Conservation (phyloP, 2,888 invertebrate genomes). For the Aradus depressus region DNA sequence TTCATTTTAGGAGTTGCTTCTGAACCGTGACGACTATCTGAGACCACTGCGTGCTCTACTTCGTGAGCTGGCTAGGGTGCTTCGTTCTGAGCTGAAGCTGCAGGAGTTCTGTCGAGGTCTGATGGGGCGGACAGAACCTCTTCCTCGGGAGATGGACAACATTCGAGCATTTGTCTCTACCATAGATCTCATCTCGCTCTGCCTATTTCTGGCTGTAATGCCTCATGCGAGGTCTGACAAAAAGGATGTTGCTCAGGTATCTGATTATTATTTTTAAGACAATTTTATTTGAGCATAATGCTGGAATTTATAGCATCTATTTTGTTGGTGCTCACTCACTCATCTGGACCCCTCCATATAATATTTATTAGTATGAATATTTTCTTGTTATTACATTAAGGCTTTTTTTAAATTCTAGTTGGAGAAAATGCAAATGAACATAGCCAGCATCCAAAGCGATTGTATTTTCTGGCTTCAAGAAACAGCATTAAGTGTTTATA, state of each 20-base stretch:
- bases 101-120: conserved; percentile 58
- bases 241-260: conserved; percentile 36
- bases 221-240: conserved; percentile 48
- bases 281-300: no score
- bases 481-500: conserved; percentile 60
- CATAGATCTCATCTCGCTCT: conserved; percentile 74
- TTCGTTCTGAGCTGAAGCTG: conserved; percentile 70
- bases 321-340: no score
- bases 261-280: no score
- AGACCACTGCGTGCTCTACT: conserved; percentile 73
- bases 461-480: conserved; percentile 82
- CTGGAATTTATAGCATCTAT: no score
- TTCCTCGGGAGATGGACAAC: conserved; percentile 53
- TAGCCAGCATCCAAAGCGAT: conserved; percentile 63
- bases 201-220: conserved; percentile 69
- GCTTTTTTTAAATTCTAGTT: conserved; percentile 22
- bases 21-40: conserved; percentile 81
- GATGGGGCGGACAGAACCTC: conserved; percentile 44
- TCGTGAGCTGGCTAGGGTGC: conserved; percentile 76
- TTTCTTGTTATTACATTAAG: not conserved
- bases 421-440: conserved; percentile 39
- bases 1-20: conserved; percentile 58
- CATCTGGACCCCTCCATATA: no score
- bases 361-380: no score
- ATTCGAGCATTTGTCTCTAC: conserved; percentile 76